A percentile compares a stretch with the other conserved stretches of the same genome.
phyloP scores from a whole-genome alignment of 2,888 invertebrate genomes.

The Aspidiotus destructor region DNA sequence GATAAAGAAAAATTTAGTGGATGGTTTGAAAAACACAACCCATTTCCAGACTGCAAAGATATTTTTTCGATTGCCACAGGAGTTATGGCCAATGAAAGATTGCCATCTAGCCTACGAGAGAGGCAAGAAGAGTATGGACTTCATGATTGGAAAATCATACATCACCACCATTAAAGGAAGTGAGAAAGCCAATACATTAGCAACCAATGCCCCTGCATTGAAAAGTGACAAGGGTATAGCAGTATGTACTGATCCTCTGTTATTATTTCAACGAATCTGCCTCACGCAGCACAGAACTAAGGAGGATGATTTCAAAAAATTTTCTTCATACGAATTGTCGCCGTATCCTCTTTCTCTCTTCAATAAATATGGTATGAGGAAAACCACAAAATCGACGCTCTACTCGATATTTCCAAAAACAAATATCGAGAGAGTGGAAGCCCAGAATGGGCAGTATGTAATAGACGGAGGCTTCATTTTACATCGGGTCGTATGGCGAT shows the following conservation, averaged over 20 bases:
- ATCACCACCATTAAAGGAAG: neutral
- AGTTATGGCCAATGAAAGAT: too few relatives aligned
- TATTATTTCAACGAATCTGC: conserved; percentile 38
- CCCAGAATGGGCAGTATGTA: conserved; percentile 23
- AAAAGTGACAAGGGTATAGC: neutral
- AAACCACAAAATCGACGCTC: conserved; percentile 13
- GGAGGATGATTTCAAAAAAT: too few relatives aligned
- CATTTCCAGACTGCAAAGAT: conserved; percentile 17
- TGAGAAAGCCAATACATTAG: neutral
- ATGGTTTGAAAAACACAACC: conserved; percentile 13
- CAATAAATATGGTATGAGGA: conserved; percentile 23
- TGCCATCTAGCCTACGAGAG: too few relatives aligned
- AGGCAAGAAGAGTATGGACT: neutral
- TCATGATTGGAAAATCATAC: neutral
- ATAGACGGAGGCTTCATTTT: conserved; percentile 39
- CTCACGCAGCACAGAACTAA: conserved; percentile 17
- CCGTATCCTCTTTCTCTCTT: conserved; percentile 36
- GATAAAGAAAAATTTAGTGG: neutral
- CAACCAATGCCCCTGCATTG: too few relatives aligned
- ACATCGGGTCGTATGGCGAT: conserved; percentile 13
- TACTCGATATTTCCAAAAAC: conserved; percentile 6
- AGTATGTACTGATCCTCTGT: conserved; percentile 35
- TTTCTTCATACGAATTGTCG: conserved; percentile 36
- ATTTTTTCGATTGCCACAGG: conserved; percentile 3
- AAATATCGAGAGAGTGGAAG: neutral